Evolutionary conservation across 2,888 invertebrate species (phyloP), one percentile per base, ranked within the genome.

Genomic region (Colletes collaris): DNA sequence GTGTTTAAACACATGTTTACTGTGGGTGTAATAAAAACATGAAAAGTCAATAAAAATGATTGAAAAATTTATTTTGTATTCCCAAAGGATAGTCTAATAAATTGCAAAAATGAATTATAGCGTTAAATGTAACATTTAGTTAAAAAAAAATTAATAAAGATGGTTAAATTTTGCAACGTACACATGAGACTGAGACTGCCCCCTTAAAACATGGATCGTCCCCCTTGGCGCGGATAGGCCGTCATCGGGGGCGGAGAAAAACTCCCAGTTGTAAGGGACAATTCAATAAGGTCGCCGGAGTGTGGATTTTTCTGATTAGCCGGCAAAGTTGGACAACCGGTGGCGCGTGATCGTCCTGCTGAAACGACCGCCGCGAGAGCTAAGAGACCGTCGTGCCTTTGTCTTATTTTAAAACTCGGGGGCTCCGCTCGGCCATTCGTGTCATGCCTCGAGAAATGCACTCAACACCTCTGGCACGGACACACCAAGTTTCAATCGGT

Each of bases 221-320:
- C 46, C 44, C n/a, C 5, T 53, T 59, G 13, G n/a, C 35, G 46
- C 62, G 55, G 63, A 63, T 71, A 56, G 71, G 72, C 67, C 44
- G 72, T 73, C 73, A 72, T 73, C 68, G 72, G 60, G 64, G 67
- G 55, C 62, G 67, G 76, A 49, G 46, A 64, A 50, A 62, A 59
- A 56, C 27, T 60, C 50, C 35, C 49, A 13, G 66, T 71, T 60
- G 77, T 78, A 73, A 78, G 79, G 69, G 84, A 87, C 90, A 88
- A 92, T 91, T 92, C 91, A 91, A 91, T 91, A 91, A 91, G 86
- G 86, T 87, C 88, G 82, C 44, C 86, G 86, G 82, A 89, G 91
- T 90, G 91, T 92, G 90, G 92, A 92, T 91, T 92, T 92, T 91
- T 92, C 91, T 92, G 91, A 92, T 92, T 92, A 92, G 91, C 89